phyloP scores from a whole-genome alignment of 2,888 invertebrate genomes.

The Trachelus troglodyta region DNA sequence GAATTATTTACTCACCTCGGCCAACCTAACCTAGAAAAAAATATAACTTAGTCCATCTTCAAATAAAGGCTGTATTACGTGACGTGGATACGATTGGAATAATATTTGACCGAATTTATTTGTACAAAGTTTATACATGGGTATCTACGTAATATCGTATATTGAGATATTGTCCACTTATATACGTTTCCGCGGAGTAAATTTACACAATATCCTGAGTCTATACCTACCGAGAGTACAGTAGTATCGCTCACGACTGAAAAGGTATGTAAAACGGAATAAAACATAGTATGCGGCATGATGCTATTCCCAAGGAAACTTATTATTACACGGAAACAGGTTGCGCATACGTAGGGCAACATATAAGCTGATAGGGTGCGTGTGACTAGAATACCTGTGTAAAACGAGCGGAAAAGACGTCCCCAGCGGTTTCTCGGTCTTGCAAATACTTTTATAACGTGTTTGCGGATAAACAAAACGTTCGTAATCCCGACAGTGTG shows the following conservation, averaged over 20 bases:
- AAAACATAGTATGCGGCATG: constrained; percentile 33
- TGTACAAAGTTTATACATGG: background rate
- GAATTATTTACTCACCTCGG: background rate
- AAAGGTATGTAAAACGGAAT: constrained; percentile 42
- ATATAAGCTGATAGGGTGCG: constrained; percentile 2
- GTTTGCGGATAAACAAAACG: constrained; percentile 42
- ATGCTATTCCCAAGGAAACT: constrained; percentile 53
- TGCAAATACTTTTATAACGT: constrained; percentile 25
- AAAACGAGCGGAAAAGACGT: constrained; percentile 10
- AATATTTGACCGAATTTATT: background rate
- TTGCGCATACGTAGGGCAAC: background rate
- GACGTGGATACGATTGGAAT: background rate
- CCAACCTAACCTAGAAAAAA: background rate
- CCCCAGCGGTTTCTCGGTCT: constrained; percentile 17
- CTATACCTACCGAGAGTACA: background rate
- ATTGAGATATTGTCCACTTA: background rate
- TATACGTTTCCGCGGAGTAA: background rate
- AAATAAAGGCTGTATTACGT: background rate
- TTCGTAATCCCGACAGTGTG: constrained; percentile 32
- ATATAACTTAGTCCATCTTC: background rate
- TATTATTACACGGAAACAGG: constrained; percentile 44
- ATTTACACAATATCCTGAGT: background rate
- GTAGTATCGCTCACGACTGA: background rate
- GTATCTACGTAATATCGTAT: background rate
- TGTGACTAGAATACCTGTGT: constrained; percentile 6